Base-by-base conservation (phyloP, 2,888 invertebrate species). In the Brenthis hecate region DNA sequence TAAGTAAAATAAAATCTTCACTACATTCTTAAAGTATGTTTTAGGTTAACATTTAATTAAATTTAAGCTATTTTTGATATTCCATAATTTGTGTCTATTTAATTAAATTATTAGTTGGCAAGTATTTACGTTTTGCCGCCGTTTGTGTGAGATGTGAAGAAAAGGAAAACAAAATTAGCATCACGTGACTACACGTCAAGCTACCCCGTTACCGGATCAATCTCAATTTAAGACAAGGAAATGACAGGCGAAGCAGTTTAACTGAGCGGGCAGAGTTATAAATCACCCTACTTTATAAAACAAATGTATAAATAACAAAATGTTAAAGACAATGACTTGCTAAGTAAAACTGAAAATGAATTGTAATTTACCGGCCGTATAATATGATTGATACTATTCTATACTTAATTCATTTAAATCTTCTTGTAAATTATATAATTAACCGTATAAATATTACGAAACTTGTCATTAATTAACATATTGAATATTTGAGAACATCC, bases 201-300 rank as follows among this genome's bases (percentile, higher is more conserved):
- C 71, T 69, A 64, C 80, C 82, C 80, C 82, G 84, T 84, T 84
- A 81, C 81, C 73, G 86, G 88, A 91, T 92, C 91, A 90, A 92
- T 92, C 91, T 91, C 91, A 91, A 92, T 92, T 92, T 91, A 86
- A 91, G 91, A 87, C 85, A 85, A 81, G 82, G 85, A 91, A 91
- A 91, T 91, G 91, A 91, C 91, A 91, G 86, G 88, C 84, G 85
- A 83, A 87, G 88, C 91, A 90, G 92, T 92, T 92, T 91, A 88
- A 89, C 90, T 83, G 90, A 92, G 90, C 91, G 86, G 91, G 87
- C 84, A 82, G 83, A 83, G 82, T 81, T 85, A 91, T 92, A 91
- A 91, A 92, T 91, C 91, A 91, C 86, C 81, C 80, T 78, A 81
- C 79, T 89, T 89, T 91, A 91, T 91, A 91, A 90, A 88, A 87